These are phyloP conservation scores for Rhincodon typus DNA, from an alignment of 2,797 vertebrate genomes.

Conservation along the genomic window DNA sequence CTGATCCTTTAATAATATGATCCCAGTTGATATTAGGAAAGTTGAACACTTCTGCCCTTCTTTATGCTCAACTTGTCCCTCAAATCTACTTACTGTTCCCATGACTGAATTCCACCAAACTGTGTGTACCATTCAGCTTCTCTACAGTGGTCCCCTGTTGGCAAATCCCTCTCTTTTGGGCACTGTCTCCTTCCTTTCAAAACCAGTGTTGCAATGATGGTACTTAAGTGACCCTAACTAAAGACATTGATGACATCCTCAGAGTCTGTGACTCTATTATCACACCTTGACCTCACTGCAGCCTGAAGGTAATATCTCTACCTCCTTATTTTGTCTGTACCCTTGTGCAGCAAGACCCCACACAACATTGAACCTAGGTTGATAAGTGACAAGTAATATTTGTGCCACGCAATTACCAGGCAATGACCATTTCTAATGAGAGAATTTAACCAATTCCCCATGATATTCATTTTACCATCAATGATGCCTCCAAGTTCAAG, in stretches of 20 bases:
- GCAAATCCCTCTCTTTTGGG: not conserved
- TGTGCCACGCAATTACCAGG: not conserved
- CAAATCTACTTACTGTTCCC: not conserved
- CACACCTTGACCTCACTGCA: not conserved
- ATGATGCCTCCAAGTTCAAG: too few relatives aligned
- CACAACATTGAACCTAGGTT: not conserved
- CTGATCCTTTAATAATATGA: not conserved
- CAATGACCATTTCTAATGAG: not conserved
- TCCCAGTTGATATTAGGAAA: too few relatives aligned
- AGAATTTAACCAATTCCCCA: not conserved
- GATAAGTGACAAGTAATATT: not conserved
- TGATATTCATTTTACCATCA: not conserved
- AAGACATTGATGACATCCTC: not conserved
- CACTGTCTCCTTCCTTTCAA: not conserved
- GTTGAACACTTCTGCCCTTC: not conserved
- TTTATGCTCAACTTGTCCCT: not conserved
- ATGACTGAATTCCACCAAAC: not conserved
- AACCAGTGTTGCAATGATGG: not conserved
- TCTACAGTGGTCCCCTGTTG: not conserved
- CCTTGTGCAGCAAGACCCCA: not conserved
- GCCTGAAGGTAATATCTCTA: not conserved
- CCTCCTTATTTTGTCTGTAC: not conserved
- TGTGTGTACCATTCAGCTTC: not conserved
- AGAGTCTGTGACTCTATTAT: not conserved
- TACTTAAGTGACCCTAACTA: not conserved